phyloP scores from a whole-genome alignment of 2,113 vertebrate genomes.

The Smithornis capensis region DNA sequence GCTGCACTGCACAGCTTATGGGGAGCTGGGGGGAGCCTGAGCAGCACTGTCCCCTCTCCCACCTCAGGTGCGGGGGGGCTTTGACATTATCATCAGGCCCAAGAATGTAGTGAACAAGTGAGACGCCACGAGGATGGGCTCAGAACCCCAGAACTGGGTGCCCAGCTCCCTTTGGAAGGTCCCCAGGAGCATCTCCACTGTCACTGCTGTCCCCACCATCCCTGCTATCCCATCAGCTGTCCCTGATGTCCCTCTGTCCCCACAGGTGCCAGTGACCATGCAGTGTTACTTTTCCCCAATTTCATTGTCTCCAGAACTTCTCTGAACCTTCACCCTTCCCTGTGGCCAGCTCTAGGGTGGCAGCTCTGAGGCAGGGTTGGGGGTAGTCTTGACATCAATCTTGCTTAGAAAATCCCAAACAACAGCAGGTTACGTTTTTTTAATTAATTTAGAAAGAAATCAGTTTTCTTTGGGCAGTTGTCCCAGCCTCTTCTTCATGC shows the following conservation, averaged over 20 bases:
- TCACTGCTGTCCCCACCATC: background rate
- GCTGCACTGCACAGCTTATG: background rate
- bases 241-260: background rate
- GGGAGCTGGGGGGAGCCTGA: fast-evolving
- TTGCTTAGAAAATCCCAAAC: background rate
- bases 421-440: background rate
- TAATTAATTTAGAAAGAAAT: background rate
- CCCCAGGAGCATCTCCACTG: background rate
- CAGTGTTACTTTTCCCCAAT: too few relatives aligned
- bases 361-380: fast-evolving
- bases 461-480: background rate
- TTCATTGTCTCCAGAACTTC: too few relatives aligned
- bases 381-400: background rate
- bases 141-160: background rate
- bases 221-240: background rate
- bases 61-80: background rate
- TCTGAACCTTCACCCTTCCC: fast-evolving
- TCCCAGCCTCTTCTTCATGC: background rate
- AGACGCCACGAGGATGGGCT: background rate
- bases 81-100: background rate
- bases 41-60: background rate
- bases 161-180: background rate
- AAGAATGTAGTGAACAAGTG: background rate
- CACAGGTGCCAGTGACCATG: too few relatives aligned
- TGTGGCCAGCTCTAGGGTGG: background rate